Evolutionary conservation across 2,113 vertebrate species (phyloP).

Genomic region (Conger conger): DNA sequence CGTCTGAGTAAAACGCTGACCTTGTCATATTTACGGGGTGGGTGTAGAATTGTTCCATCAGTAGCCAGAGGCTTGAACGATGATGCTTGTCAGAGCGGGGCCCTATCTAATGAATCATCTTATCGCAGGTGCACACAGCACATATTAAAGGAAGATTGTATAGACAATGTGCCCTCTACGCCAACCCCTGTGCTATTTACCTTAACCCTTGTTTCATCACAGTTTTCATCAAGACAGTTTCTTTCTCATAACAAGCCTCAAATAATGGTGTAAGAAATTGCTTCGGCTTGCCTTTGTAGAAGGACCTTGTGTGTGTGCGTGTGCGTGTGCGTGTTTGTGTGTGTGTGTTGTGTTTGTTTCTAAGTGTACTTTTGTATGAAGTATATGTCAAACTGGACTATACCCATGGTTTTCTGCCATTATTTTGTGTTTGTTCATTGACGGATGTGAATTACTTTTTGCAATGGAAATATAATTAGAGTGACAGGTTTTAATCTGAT

Average conservation of each 20-base stretch:
- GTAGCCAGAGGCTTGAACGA: slow-evolving; percentile 96
- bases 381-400: neutral
- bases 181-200: slow-evolving; percentile 83
- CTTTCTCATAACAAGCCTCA: slow-evolving; percentile 29
- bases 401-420: neutral
- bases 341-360: neutral
- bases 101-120: slow-evolving; percentile 99
- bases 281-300: slow-evolving; percentile 14
- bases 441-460: neutral
- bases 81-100: slow-evolving; percentile 92
- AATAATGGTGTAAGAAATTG: slow-evolving; percentile 38
- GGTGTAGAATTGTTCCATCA: slow-evolving; percentile 95
- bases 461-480: neutral
- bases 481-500: too few relatives aligned
- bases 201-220: slow-evolving; percentile 86
- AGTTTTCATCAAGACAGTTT: slow-evolving; percentile 68
- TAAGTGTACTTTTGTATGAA: neutral
- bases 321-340: slow-evolving; percentile 4
- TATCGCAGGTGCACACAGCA: slow-evolving; percentile 93
- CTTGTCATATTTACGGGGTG: slow-evolving; percentile 95
- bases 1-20: slow-evolving; percentile 85
- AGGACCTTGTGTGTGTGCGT: slow-evolving; percentile 18
- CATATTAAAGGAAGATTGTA: slow-evolving; percentile 92
- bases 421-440: neutral
- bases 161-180: slow-evolving; percentile 85